Conservation (phyloP, 2,888 invertebrate species). For the Anoplius nigerrimus region DNA sequence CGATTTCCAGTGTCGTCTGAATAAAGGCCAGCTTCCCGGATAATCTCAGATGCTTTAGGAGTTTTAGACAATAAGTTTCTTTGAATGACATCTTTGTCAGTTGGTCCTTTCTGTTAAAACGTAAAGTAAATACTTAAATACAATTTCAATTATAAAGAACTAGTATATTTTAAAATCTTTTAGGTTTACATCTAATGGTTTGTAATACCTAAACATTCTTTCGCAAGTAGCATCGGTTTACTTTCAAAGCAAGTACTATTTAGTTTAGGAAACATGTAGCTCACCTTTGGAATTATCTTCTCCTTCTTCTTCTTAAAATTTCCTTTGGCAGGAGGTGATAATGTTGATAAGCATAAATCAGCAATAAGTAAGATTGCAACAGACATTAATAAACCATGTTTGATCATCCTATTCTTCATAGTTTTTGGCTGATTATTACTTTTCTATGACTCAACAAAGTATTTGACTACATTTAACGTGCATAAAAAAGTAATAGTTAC, state of each 20-base stretch:
- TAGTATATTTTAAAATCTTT: neutral
- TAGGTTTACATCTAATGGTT: neutral
- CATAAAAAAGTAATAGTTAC: too few relatives aligned
- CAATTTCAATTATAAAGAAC: neutral
- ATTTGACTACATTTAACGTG: too few relatives aligned
- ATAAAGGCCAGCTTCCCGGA: conserved; percentile 86
- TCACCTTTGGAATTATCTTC: conserved; percentile 15
- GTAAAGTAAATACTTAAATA: neutral
- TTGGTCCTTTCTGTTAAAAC: conserved; percentile 76
- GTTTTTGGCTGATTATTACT: too few relatives aligned
- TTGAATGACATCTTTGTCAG: conserved; percentile 81
- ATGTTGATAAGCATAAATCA: conserved; percentile 37
- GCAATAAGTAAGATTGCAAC: conserved; percentile 35
- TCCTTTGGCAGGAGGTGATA: conserved; percentile 52
- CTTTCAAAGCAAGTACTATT: too few relatives aligned
- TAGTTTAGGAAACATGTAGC: too few relatives aligned
- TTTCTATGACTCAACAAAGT: too few relatives aligned
- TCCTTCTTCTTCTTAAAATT: conserved; percentile 38
- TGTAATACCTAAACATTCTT: conserved; percentile 8
- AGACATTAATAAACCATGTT: conserved; percentile 41
- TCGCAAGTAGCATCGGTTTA: too few relatives aligned
- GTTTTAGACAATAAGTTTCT: conserved; percentile 83
- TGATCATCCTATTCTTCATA: conserved; percentile 27
- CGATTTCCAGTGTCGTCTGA: conserved; percentile 82
- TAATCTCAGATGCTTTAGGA: conserved; percentile 83